Evolutionary conservation across 2,888 invertebrate genomes (phyloP).

Genomic region (Tipula helvola): DNA sequence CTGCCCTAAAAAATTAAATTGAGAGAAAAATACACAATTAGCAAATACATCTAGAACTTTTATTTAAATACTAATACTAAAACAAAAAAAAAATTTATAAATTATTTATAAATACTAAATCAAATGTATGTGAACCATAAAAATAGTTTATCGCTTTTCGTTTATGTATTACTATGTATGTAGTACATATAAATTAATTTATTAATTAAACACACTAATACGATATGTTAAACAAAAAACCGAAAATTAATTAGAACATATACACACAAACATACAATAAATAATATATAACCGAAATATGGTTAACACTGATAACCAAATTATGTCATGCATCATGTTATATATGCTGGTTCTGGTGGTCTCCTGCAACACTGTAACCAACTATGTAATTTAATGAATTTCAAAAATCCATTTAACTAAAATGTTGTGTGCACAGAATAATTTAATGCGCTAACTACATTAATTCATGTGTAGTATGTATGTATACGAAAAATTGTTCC

Average conservation of each 20-base stretch:
- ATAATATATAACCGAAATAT: background rate
- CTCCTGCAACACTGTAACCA: background rate
- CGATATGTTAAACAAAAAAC: background rate
- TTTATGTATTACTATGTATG: background rate
- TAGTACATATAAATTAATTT: background rate
- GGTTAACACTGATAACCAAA: background rate
- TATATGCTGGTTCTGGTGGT: background rate
- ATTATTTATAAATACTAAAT: background rate
- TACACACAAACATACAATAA: background rate
- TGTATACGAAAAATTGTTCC: background rate
- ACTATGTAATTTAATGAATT: no score
- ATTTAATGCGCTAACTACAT: background rate
- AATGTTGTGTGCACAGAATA: background rate
- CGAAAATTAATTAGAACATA: background rate
- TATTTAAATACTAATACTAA: background rate
- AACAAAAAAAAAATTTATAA: background rate
- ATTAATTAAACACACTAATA: background rate
- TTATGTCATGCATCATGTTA: background rate
- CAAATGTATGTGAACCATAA: background rate
- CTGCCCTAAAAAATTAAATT: slow-evolving; percentile 21
- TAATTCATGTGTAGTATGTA: no score
- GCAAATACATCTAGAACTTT: background rate
- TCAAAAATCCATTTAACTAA: no score
- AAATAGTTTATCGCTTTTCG: background rate
- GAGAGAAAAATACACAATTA: background rate